Base-by-base conservation (phyloP, 2,888 invertebrate species). In the Masnerella sp. region DNA sequence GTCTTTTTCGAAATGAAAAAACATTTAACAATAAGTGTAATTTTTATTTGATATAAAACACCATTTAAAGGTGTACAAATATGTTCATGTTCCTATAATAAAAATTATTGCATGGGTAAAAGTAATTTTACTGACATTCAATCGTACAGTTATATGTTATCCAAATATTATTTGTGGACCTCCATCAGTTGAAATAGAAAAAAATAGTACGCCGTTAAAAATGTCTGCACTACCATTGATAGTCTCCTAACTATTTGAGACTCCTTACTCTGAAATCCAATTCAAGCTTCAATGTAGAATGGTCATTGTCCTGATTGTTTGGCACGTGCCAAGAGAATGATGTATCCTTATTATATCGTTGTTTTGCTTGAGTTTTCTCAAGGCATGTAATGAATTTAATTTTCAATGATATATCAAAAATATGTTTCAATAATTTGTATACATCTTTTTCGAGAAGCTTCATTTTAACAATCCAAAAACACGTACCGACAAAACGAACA, bases 221-320 rank as follows among this genome's bases (percentile, higher is more conserved):
- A n/a, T n/a, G n/a, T n/a, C n/a, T n/a, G n/a, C n/a, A n/a, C n/a
- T n/a, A n/a, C n/a, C n/a, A n/a, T n/a, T n/a, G n/a, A n/a, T n/a
- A n/a, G n/a, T n/a, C n/a, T 22, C 22, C 20, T 12, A 30, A 18
- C 12, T n/a, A 36, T 14, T 22, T 5, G 18, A 51, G 3, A 22
- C 22, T 32, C 22, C 45, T 47, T 54, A 14, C 15, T 43, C 17
- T 20, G 30, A 30, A 49, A 18, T 40, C 12, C 30, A 34, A 8
- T 56, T 67, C 69, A 59, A 36, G 43, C 47, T 69, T 70, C 65
- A 38, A 64, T 62, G 40, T 71, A 52, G 58, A 70, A 38, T 65
- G 22, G 65, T 61, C 49, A 65, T 51, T 70, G 65, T 71, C 54
- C 47, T 62, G 42, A 71, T 61, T 71, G 61, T 70, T 61, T 58